Base-by-base conservation (phyloP, 2,113 vertebrate species). In the Strix aluco region DNA sequence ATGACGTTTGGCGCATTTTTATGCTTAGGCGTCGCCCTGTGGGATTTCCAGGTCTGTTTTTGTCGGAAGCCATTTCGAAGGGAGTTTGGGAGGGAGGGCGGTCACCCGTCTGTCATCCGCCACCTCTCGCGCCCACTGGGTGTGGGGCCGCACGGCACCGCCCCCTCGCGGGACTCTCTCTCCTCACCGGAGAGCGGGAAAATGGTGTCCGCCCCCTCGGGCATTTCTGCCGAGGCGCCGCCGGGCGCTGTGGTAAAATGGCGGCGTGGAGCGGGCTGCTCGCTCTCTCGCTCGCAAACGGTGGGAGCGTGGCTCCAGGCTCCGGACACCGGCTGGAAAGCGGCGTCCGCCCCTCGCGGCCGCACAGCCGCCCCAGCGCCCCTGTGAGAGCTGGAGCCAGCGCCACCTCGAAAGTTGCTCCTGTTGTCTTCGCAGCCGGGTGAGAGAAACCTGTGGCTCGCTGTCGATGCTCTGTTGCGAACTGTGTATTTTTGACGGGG, bases 401-500 rank as follows among this genome's bases (percentile, higher is more conserved):
- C 40, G 8, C 22, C 27, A 15, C 23, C 25, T 10, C 30, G 18
- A 18, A 27, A 13, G n/a, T 36, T 15, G 47, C 40, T 36, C 40
- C 23, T n/a, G 32, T 44, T 67, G 19, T 17, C 22, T 42, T 42
- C 40, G 40, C 40, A 29, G 21, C 3, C 25, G 58, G 21, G 12
- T 34, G 40, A n/a, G 19, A 30, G 11, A 63, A 51, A 54, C 8
- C 34, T 80, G 21, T 19, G 23, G n/a, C 12, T 44, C 1, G 1
- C n/a, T 30, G 16, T 8, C 47, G 40, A 10, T 0, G 1, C 23
- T 44, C 14, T 40, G 2, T 5, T 54, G 23, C 5, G 4, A 78
- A 17, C 40, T 40, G 13, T n/a, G 17, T n/a, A 8, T 13, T 52
- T 83, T 38, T 67, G 25, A 11, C 62, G 51, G 18, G 57, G 21